Evolutionary conservation across 2,888 invertebrate genomes (phyloP).

Genomic region (Lampropteryx suffumata): DNA sequence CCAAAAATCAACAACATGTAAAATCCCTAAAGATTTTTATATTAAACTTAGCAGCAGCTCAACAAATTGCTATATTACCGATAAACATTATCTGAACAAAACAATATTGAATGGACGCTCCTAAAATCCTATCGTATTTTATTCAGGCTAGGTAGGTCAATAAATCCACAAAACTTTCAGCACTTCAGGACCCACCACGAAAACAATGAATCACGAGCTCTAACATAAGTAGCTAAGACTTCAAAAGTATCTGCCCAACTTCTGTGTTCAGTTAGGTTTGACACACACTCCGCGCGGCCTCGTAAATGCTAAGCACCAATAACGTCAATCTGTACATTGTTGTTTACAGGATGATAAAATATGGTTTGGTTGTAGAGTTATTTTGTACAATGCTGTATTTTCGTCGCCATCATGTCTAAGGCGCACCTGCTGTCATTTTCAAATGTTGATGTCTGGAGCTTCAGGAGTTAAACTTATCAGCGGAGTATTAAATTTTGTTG

Average conservation of each 20-base stretch:
- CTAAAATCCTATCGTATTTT: slow-evolving; percentile 4
- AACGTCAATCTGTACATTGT: too few relatives aligned
- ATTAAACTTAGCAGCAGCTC: neutral
- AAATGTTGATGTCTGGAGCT: too few relatives aligned
- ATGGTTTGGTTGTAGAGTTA: too few relatives aligned
- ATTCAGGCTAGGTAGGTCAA: neutral
- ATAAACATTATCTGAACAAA: slow-evolving; percentile 15
- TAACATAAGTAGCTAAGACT: slow-evolving; percentile 10
- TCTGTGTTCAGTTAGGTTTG: neutral
- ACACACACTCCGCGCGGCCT: neutral
- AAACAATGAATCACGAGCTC: slow-evolving; percentile 29
- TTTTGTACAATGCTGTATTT: too few relatives aligned
- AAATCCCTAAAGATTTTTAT: too few relatives aligned
- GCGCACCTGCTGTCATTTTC: too few relatives aligned
- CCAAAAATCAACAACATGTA: too few relatives aligned
- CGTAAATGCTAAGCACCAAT: too few relatives aligned
- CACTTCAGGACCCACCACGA: slow-evolving; percentile 21
- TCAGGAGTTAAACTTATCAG: too few relatives aligned
- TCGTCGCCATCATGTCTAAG: too few relatives aligned
- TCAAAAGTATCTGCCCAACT: slow-evolving; percentile 4
- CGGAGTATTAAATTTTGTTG: too few relatives aligned
- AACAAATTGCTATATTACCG: neutral
- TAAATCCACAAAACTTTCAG: slow-evolving; percentile 25
- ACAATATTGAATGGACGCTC: slow-evolving; percentile 13
- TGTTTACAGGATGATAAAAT: too few relatives aligned